These are phyloP conservation scores for Scaptomyza hsui DNA, from an alignment of 1,140 invertebrate genomes.

Conservation along the genomic window DNA sequence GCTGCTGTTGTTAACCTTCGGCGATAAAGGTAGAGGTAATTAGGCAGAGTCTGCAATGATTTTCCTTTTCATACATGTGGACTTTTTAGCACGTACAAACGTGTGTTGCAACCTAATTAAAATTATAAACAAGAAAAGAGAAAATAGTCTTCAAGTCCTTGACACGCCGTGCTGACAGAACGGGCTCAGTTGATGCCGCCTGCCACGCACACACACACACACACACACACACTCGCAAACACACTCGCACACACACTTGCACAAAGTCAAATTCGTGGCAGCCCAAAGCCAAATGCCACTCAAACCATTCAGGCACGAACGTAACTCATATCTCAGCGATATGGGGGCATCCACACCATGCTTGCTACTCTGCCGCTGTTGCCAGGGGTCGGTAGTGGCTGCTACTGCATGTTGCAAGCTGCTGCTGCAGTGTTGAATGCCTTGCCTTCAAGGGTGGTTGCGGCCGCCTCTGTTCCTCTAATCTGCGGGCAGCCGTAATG, in stretches of 20 bases:
- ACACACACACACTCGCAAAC: constrained; percentile 45
- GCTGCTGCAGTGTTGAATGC: neutral
- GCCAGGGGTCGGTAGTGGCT: neutral
- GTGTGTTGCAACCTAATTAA: constrained; percentile 81
- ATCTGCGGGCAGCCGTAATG: constrained; percentile 38
- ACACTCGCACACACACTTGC: constrained; percentile 41
- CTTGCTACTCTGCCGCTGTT: too few relatives aligned
- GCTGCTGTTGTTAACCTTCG: constrained; percentile 15
- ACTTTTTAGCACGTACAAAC: constrained; percentile 73
- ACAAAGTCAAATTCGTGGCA: constrained; percentile 76
- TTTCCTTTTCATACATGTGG: constrained; percentile 50
- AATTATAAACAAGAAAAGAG: constrained; percentile 44
- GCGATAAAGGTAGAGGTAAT: constrained; percentile 57
- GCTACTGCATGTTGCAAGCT: neutral
- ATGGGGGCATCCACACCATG: constrained; percentile 46
- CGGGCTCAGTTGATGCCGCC: constrained; percentile 11
- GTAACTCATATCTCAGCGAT: constrained; percentile 14
- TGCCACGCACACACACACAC: constrained; percentile 3
- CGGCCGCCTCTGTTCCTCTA: neutral
- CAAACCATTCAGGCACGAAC: constrained; percentile 57
- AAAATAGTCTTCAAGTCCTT: constrained; percentile 69
- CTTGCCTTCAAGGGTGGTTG: constrained; percentile 20
- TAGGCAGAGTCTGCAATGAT: constrained; percentile 47
- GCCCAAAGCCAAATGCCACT: constrained; percentile 71
- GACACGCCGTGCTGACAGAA: constrained; percentile 50